phyloP scores from a whole-genome alignment of 1,140 invertebrate species.

The Bombus superbus region DNA sequence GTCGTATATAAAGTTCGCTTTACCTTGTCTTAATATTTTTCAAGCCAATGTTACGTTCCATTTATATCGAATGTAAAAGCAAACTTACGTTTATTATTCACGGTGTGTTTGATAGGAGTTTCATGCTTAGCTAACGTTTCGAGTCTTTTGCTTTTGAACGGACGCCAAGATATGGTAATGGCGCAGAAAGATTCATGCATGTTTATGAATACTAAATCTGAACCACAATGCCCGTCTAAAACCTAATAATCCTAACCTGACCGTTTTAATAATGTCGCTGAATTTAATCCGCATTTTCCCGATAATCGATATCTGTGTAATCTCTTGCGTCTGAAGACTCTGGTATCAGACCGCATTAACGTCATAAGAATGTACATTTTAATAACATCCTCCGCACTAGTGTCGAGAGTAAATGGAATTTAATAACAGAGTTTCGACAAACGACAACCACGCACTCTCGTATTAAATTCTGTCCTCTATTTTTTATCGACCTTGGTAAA shows the following conservation, averaged over 20 bases:
- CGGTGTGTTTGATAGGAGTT: neutral
- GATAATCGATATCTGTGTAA: conserved; percentile 55
- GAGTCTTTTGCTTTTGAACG: neutral
- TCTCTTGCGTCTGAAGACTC: conserved; percentile 1
- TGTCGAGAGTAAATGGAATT: conserved; percentile 25
- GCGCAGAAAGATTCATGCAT: neutral
- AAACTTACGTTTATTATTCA: neutral
- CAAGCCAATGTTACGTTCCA: no score
- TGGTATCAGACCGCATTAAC: conserved; percentile 17
- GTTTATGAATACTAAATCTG: conserved; percentile 27
- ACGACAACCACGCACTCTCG: neutral
- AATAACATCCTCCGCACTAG: conserved; percentile 35
- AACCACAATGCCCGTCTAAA: neutral
- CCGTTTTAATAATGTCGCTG: conserved; percentile 50
- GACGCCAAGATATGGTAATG: neutral
- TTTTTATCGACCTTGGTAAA: neutral
- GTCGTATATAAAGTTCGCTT: no score
- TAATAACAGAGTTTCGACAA: conserved; percentile 20
- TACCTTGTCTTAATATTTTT: no score
- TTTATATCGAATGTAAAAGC: neutral
- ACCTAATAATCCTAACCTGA: conserved; percentile 49
- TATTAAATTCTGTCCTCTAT: conserved; percentile 8
- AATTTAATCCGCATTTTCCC: conserved; percentile 60
- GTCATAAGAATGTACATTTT: conserved; percentile 47
- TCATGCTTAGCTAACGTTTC: neutral